phyloP scores from a whole-genome alignment of 2,888 invertebrate genomes.

The Helicoverpa assulta region DNA sequence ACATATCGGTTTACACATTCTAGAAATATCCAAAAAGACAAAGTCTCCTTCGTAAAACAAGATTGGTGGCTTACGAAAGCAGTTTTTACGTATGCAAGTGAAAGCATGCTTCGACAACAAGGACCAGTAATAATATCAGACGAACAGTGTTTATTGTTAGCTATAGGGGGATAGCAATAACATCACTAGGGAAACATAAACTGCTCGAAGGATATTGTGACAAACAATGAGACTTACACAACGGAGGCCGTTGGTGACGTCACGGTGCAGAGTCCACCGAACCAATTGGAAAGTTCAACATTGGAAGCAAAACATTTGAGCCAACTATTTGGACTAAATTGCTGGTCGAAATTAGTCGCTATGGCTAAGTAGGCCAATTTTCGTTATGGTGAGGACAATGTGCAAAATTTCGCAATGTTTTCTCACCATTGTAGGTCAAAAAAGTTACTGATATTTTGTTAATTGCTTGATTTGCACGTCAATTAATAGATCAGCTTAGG shows the following conservation, averaged over 20 bases:
- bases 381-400: constrained; percentile 45
- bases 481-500: constrained; percentile 14
- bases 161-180: constrained; percentile 32
- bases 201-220: constrained; percentile 70
- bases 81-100: constrained; percentile 34
- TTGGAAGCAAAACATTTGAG: constrained; percentile 61
- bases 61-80: constrained; percentile 31
- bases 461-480: not conserved
- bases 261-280: constrained; percentile 76
- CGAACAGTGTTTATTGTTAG: constrained; percentile 30
- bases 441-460: not conserved
- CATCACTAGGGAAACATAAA: constrained; percentile 58
- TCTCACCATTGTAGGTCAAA: constrained; percentile 15
- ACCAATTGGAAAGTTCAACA: constrained; percentile 82
- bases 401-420: constrained; percentile 39
- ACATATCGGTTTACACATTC: not conserved
- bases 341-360: constrained; percentile 55
- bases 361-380: constrained; percentile 56
- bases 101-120: constrained; percentile 34
- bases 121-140: constrained; percentile 21
- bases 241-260: constrained; percentile 73
- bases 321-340: constrained; percentile 61
- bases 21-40: constrained; percentile 9
- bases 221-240: constrained; percentile 72
- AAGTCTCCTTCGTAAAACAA: constrained; percentile 9